phyloP scores from a whole-genome alignment of 2,113 vertebrate species.

The Carollia perspicillata region DNA sequence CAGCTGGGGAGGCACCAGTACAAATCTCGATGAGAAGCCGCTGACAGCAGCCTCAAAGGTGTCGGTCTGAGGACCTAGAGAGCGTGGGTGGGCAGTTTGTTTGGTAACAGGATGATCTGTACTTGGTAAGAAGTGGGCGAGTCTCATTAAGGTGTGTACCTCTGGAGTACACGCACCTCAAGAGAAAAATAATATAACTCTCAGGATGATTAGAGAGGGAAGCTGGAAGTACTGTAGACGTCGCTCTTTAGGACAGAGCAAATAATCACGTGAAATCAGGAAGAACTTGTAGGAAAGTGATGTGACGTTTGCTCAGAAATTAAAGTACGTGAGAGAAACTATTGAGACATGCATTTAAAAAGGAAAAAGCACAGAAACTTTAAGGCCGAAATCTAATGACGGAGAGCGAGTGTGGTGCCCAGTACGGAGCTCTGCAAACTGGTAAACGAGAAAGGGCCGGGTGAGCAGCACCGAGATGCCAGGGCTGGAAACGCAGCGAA shows the following conservation, averaged over 20 bases:
- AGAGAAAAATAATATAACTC: neutral
- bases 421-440: neutral
- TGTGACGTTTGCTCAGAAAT: conserved; percentile 15
- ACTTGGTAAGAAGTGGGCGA: neutral
- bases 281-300: neutral
- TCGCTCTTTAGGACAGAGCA: neutral
- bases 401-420: neutral
- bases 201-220: neutral
- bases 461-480: neutral
- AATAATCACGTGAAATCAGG: neutral
- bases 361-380: neutral
- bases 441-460: neutral
- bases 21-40: neutral
- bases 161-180: neutral
- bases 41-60: neutral
- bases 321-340: neutral
- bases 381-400: neutral
- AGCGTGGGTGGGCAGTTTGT: neutral
- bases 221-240: neutral
- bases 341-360: neutral
- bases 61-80: neutral
- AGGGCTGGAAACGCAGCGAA: neutral
- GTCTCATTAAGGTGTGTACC: neutral
- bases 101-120: neutral
- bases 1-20: neutral